phyloP scores from a whole-genome alignment of 2,888 invertebrate species.

The Odontocerum albicorne region DNA sequence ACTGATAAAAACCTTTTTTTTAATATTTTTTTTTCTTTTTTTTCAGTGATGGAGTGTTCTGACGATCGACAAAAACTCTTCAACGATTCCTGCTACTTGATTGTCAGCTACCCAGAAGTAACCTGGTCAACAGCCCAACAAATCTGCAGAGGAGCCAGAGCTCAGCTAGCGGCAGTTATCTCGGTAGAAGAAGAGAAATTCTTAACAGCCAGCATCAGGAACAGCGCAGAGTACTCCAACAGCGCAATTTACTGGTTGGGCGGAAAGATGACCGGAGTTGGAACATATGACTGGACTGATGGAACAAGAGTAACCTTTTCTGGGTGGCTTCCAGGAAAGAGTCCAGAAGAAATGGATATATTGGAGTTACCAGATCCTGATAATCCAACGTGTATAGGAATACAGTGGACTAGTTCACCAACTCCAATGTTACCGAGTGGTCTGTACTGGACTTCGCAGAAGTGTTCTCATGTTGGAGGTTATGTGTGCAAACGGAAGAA shows the following conservation, averaged over 20 bases:
- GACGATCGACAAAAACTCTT: constrained; percentile 70
- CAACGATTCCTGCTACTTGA: constrained; percentile 73
- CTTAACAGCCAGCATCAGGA: constrained; percentile 67
- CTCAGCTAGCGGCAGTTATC: constrained; percentile 68
- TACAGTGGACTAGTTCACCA: constrained; percentile 69
- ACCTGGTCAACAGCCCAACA: constrained; percentile 71
- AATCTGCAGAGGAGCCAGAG: constrained; percentile 72
- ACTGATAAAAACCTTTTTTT: background rate
- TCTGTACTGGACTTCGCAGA: constrained; percentile 69
- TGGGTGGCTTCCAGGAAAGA: constrained; percentile 65
- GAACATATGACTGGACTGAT: constrained; percentile 67
- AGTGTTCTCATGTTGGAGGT: constrained; percentile 66
- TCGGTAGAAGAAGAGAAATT: constrained; percentile 71
- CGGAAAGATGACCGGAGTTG: constrained; percentile 51
- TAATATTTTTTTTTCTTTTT: constrained; percentile 39
- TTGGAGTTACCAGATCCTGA: constrained; percentile 39
- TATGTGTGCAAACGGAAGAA: constrained; percentile 64
- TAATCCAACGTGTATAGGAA: constrained; percentile 51
- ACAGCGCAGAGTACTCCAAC: constrained; percentile 70
- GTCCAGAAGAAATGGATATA: constrained; percentile 43
- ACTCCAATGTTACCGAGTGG: constrained; percentile 68
- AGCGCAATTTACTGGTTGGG: constrained; percentile 77
- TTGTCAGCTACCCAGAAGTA: constrained; percentile 75
- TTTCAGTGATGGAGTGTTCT: constrained; percentile 67
- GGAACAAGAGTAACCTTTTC: constrained; percentile 62